Evolutionary conservation across 92 coral and sea anemone genomes (phyloP).

Genomic region (Zoanthus sociatus): DNA sequence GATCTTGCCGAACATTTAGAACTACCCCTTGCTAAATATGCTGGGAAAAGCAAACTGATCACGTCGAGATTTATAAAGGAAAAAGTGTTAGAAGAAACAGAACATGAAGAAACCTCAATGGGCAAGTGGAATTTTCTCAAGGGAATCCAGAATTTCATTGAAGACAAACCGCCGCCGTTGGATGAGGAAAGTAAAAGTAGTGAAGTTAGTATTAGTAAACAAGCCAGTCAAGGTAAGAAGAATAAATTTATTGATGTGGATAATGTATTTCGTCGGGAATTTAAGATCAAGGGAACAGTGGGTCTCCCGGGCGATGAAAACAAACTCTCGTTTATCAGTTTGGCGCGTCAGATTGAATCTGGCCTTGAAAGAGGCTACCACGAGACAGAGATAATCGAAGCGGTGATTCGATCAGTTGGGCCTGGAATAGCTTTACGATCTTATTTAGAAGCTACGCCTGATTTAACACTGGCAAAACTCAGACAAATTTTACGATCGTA

Average conservation of each 20-base stretch:
- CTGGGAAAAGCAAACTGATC: no score
- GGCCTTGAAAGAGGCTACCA: conserved; percentile 48
- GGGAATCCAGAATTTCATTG: neutral
- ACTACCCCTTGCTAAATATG: neutral
- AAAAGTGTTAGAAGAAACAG: neutral
- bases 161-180: conserved; percentile 29
- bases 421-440: conserved; percentile 60
- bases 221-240: conserved; percentile 8
- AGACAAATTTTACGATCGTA: conserved; percentile 60
- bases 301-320: conserved; percentile 53
- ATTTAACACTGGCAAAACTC: conserved; percentile 53
- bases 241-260: conserved; percentile 49
- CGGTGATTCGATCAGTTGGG: neutral
- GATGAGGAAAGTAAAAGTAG: neutral
- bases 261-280: conserved; percentile 56
- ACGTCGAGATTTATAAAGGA: no score
- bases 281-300: conserved; percentile 53
- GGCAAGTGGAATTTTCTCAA: no score
- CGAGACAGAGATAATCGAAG: conserved; percentile 42
- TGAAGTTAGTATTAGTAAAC: neutral
- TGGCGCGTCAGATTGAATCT: conserved; percentile 46
- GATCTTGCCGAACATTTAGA: neutral
- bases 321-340: conserved; percentile 56
- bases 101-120: conserved; percentile 9
- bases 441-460: conserved; percentile 55